Evolutionary conservation across 2,888 invertebrate genomes (phyloP).

Genomic region (Lydus trimaculatus): DNA sequence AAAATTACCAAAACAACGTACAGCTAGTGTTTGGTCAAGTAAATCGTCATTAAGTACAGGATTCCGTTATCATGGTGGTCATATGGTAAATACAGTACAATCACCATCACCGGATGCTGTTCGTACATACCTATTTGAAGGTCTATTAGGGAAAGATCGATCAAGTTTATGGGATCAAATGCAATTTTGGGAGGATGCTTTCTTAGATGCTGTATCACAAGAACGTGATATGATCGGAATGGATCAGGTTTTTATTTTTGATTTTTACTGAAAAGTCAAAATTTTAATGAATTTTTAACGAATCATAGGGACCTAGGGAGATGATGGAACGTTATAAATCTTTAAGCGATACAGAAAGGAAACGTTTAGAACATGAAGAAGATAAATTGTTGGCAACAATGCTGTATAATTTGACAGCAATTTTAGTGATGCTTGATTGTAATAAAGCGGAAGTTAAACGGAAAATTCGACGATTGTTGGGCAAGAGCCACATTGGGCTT

Average conservation of each 20-base stretch:
- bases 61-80: constrained; percentile 86
- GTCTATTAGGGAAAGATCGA: constrained; percentile 81
- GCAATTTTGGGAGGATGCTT: constrained; percentile 99
- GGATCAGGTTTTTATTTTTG: constrained; percentile 76
- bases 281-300: constrained; percentile 2
- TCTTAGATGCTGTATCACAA: constrained; percentile 96
- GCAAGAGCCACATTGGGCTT: constrained; percentile 98
- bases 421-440: constrained; percentile 92
- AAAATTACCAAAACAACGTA: constrained; percentile 77
- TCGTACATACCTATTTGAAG: constrained; percentile 92
- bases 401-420: constrained; percentile 95
- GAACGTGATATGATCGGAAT: constrained; percentile 99
- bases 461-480: constrained; percentile 89
- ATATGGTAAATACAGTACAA: constrained; percentile 82
- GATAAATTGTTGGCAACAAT: constrained; percentile 94
- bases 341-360: constrained; percentile 89
- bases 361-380: constrained; percentile 97
- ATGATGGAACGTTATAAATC: constrained; percentile 99
- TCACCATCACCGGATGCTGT: constrained; percentile 91
- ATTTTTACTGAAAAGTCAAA: background rate
- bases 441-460: constrained; percentile 83
- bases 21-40: constrained; percentile 90
- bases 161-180: constrained; percentile 97
- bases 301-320: constrained; percentile 82
- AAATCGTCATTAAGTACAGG: constrained; percentile 90